Base-by-base conservation (phyloP, 2,113 vertebrate genomes). In the Barbus barbus region DNA sequence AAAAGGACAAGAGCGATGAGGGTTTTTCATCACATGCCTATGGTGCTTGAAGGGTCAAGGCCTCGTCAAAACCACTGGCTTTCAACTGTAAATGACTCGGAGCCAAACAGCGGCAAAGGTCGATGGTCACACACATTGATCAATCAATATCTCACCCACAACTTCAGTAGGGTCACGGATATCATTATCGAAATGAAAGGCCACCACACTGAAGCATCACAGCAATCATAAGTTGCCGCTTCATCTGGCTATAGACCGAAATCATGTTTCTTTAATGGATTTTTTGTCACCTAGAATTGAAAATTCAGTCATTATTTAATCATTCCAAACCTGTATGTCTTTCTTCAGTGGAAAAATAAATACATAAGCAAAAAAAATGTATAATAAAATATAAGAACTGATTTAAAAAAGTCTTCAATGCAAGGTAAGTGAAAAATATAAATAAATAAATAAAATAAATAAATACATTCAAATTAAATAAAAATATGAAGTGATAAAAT, bases 61-160 rank as follows among this genome's bases (percentile, higher is more conserved):
- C 20, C 14, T 56, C 18, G 1, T 44, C 24, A 28, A 33, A 33
- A 8, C 28, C 14, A 77, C 24, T 24, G 48, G 44, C 41, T 67
- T 65, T 84, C 36, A 46, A 44, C 41, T 36, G 53, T 33, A 46
- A 79, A 69, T 84, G 22, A 56, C 61, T n/a, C 31, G 8, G 12
- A 16, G 76, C 65, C 18, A 63, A 60, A 79, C 22, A 31, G 26
- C 6, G 3, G 16, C 60, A 78, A 46, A 81, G 82, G 72, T 48
- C 48, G 80, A 63, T 72, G 51, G 44, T 73, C 36, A 46, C 77
- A 60, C 63, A 75, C 41, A 69, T 53, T 81, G 72, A 77, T 82
- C 51, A 44, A 24, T 71, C 24, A 24, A 56, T 78, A 24, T 71
- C 31, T 74, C 44, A 76, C 41, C 69, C 5, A 26, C 26, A 36